Percentiles rank a stretch among this genome's conserved stretches.
Evolutionary conservation across 2,113 vertebrate genomes (phyloP).

Genomic region (Ascaphus truei): DNA sequence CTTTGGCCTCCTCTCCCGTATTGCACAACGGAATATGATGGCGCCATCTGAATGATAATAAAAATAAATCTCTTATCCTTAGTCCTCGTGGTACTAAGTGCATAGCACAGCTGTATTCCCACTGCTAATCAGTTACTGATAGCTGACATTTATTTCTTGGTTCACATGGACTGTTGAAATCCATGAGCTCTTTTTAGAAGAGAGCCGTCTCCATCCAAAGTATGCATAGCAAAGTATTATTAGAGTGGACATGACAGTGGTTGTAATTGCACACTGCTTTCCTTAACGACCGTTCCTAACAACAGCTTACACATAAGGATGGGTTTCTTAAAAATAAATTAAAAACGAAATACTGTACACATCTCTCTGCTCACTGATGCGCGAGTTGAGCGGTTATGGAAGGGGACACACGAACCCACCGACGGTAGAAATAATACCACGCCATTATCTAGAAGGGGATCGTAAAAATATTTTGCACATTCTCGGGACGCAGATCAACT

Average conservation of each 20-base stretch:
- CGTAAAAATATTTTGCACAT: neutral
- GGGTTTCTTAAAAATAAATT: constrained; percentile 47
- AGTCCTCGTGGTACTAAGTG: neutral
- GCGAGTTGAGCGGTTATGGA: too few species aligned
- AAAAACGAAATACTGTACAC: too few species aligned
- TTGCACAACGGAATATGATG: neutral
- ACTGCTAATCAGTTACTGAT: constrained; percentile 17
- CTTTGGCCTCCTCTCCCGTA: neutral
- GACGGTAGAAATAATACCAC: neutral
- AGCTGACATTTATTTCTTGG: constrained; percentile 13
- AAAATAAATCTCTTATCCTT: constrained; percentile 16
- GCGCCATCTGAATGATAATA: neutral
- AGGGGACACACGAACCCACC: neutral
- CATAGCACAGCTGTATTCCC: constrained; percentile 14
- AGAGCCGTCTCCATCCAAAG: constrained; percentile 65
- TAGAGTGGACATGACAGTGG: constrained; percentile 65
- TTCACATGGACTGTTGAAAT: constrained; percentile 43
- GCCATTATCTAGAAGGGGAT: neutral
- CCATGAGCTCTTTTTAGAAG: constrained; percentile 64
- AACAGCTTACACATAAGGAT: constrained; percentile 72
- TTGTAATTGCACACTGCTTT: constrained; percentile 65
- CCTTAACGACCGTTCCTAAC: constrained; percentile 64
- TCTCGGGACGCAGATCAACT: neutral
- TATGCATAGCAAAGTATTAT: constrained; percentile 69
- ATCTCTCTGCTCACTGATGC: constrained; percentile 6